Evolutionary conservation across 2,888 invertebrate genomes (phyloP).

Genomic region (Nowickia ferox): DNA sequence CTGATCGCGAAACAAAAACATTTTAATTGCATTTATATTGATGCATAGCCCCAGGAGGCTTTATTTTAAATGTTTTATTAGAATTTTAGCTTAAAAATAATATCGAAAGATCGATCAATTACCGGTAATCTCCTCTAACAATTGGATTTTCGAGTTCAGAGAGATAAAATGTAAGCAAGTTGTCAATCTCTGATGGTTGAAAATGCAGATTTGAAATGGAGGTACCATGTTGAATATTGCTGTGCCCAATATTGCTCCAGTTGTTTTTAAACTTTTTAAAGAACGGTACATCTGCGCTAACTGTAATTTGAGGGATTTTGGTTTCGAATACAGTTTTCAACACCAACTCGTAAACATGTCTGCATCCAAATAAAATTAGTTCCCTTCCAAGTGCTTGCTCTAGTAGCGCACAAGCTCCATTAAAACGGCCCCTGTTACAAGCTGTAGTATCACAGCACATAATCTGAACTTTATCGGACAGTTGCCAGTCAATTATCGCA

Average conservation of each 20-base stretch:
- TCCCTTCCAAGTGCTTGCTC: neutral
- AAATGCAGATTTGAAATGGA: too few relatives aligned
- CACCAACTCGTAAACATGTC: too few relatives aligned
- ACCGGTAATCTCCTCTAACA: conserved; percentile 24
- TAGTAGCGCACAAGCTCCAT: neutral
- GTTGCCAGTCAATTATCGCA: conserved; percentile 70
- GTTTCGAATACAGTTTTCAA: conserved; percentile 39
- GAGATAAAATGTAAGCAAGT: conserved; percentile 29
- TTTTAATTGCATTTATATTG: conserved; percentile 72
- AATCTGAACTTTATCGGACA: conserved; percentile 73
- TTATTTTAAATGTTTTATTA: conserved; percentile 36
- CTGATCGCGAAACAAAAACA: too few relatives aligned
- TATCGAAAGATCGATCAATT: conserved; percentile 47
- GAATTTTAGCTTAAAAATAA: conserved; percentile 36
- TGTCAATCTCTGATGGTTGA: conserved; percentile 42
- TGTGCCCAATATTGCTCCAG: too few relatives aligned
- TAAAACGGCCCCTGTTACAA: too few relatives aligned
- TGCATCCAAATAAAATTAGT: too few relatives aligned
- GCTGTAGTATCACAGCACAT: conserved; percentile 56
- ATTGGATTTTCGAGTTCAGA: conserved; percentile 38
- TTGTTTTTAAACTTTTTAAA: conserved; percentile 38
- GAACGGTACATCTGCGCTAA: conserved; percentile 13
- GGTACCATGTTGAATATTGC: conserved; percentile 29
- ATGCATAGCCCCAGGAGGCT: conserved; percentile 72
- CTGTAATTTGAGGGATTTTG: conserved; percentile 21